Conservation (phyloP, 2,888 invertebrate genomes). For the Protonemura montana region DNA sequence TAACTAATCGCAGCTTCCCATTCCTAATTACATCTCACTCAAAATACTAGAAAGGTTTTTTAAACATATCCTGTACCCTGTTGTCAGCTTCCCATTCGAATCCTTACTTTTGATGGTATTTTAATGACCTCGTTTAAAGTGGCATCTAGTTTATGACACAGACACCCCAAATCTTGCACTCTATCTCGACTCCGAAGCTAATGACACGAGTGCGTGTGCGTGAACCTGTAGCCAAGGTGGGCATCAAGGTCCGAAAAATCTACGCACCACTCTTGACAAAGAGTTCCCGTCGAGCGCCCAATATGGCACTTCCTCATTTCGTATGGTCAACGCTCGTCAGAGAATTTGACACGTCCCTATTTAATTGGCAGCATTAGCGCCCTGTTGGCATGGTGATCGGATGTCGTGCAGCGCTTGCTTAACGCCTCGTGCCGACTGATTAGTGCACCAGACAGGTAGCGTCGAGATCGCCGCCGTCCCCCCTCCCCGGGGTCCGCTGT, state of each 20-base stretch:
- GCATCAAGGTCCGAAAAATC: background rate
- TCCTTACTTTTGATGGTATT: background rate
- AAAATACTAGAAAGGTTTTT: no score
- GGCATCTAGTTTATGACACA: background rate
- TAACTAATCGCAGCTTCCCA: no score
- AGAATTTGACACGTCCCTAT: background rate
- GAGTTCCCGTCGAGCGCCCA: background rate
- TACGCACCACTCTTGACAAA: background rate
- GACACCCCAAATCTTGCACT: no score
- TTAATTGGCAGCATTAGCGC: slow-evolving; percentile 5
- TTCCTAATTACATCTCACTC: no score
- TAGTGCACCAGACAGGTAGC: background rate
- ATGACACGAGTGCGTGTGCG: no score
- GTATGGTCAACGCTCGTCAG: slow-evolving; percentile 5
- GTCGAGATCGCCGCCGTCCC: background rate
- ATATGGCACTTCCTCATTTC: background rate
- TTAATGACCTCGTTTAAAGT: background rate
- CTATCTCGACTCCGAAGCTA: no score
- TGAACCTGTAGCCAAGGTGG: background rate
- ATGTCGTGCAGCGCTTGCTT: background rate
- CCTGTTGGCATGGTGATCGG: background rate
- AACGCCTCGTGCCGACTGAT: background rate
- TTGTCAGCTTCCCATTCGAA: background rate
- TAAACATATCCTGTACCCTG: no score
- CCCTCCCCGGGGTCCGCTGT: background rate